Conservation (phyloP, 2,888 invertebrate species). For the Hylaea fasciaria region DNA sequence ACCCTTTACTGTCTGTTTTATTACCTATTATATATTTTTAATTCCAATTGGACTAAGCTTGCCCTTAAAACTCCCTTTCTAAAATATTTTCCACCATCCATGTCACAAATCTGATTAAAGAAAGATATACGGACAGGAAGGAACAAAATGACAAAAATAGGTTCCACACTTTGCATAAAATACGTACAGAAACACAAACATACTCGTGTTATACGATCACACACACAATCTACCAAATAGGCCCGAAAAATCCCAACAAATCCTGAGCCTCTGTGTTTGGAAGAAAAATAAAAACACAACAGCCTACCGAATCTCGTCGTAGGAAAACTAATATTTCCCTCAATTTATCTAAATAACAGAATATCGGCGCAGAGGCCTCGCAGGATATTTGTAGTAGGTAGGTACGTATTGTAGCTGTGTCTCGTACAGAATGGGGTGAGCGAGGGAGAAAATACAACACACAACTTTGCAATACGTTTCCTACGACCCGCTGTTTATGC, state of each 20-base stretch:
- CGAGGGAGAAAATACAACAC: no score
- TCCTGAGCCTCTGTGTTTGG: conserved; percentile 19
- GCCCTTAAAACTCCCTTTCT: no score
- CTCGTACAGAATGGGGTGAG: no score
- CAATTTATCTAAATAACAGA: conserved; percentile 42
- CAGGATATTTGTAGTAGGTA: conserved; percentile 7
- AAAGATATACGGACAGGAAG: no score
- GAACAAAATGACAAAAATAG: no score
- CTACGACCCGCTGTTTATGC: no score
- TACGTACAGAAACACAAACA: background rate
- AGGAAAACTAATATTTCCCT: conserved; percentile 37
- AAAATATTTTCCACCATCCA: no score
- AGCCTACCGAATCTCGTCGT: conserved; percentile 19
- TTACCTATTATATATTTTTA: no score
- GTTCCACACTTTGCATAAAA: background rate
- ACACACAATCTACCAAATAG: conserved; percentile 16
- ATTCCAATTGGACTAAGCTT: no score
- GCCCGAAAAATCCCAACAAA: conserved; percentile 9
- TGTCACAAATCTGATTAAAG: no score
- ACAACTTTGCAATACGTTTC: no score
- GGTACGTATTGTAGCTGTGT: background rate
- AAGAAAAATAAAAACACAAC: conserved; percentile 27
- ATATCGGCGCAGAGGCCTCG: conserved; percentile 22
- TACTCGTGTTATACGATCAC: background rate
- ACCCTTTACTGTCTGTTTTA: no score